A percentile compares a stretch with the other conserved stretches of the same genome.
Conservation (phyloP, 2,888 invertebrate genomes). For the Agonopterix arenella region DNA sequence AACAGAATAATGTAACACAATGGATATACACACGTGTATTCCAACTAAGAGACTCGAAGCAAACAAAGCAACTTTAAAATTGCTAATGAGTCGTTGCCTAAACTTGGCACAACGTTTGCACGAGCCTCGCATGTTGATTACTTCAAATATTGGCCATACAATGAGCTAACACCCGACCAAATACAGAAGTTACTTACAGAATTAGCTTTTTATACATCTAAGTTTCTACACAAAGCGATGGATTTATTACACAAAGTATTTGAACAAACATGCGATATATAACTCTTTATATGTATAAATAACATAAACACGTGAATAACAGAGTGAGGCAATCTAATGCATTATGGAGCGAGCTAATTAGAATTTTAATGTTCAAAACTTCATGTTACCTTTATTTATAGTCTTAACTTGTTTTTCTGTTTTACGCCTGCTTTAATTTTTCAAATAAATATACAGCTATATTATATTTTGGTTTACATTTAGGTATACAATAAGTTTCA, state of each 20-base stretch:
- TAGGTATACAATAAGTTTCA: no score
- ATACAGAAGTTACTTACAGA: conserved; percentile 10
- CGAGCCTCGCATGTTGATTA: conserved; percentile 51
- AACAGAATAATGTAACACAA: conserved; percentile 17
- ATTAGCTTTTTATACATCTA: conserved; percentile 1
- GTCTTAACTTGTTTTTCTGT: conserved; percentile 10
- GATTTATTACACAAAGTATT: conserved; percentile 3
- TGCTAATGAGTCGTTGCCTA: conserved; percentile 61
- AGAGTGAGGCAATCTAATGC: conserved; percentile 29
- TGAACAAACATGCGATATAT: conserved; percentile 7
- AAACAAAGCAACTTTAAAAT: conserved; percentile 62
- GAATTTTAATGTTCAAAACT: conserved; percentile 17
- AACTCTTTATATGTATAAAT: conserved; percentile 6
- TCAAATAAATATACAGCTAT: neutral
- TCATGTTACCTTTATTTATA: neutral
- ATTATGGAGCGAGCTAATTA: conserved; percentile 32
- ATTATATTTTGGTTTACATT: neutral
- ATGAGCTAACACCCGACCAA: conserved; percentile 19
- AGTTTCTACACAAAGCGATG: neutral
- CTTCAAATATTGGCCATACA: conserved; percentile 31
- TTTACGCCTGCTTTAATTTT: no score
- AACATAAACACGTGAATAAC: conserved; percentile 15
- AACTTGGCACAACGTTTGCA: conserved; percentile 47
- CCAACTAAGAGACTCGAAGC: conserved; percentile 27
- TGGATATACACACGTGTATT: conserved; percentile 30